Percentiles rank a stretch among this genome's conserved stretches.
Conservation (phyloP, 2,888 invertebrate genomes). For the Drosophila prostipennis region DNA sequence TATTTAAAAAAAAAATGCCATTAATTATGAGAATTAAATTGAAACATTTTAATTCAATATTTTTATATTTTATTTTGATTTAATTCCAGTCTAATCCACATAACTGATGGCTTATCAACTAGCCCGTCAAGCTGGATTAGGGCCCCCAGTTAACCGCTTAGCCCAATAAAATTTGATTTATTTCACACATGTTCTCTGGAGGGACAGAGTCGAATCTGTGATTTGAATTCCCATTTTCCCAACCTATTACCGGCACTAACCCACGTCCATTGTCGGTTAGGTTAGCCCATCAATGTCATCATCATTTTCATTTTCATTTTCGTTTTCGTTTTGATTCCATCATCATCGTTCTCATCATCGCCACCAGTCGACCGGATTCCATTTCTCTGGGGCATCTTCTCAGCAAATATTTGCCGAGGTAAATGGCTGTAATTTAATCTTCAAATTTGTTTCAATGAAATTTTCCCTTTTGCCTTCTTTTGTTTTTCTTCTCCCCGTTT, state of each 20-base stretch:
- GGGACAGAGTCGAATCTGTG: constrained; percentile 23
- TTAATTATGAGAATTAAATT: too few species aligned
- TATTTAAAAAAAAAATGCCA: too few species aligned
- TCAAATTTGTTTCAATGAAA: constrained; percentile 44
- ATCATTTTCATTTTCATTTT: constrained; percentile 5
- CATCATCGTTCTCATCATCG: constrained; percentile 20
- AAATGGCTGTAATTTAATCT: constrained; percentile 48
- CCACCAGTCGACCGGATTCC: constrained; percentile 9
- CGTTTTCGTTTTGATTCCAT: background rate
- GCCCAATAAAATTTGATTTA: constrained; percentile 37
- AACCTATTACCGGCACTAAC: constrained; percentile 14
- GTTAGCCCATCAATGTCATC: constrained; percentile 45
- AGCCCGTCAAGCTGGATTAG: background rate
- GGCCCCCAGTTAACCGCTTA: constrained; percentile 4
- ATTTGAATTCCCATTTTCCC: constrained; percentile 40
- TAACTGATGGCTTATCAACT: background rate
- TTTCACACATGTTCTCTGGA: constrained; percentile 30
- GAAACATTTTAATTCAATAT: too few species aligned
- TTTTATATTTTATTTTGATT: background rate
- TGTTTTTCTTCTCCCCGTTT: constrained; percentile 7
- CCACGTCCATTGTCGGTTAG: constrained; percentile 40
- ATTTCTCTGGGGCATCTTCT: constrained; percentile 36
- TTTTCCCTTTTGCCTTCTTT: constrained; percentile 21
- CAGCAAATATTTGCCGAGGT: constrained; percentile 46
- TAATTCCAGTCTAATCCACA: background rate